A percentile compares a stretch with the other conserved stretches of the same genome.
Conservation (phyloP, 2,113 vertebrate genomes). For the Thalassarche chlororhynchos region DNA sequence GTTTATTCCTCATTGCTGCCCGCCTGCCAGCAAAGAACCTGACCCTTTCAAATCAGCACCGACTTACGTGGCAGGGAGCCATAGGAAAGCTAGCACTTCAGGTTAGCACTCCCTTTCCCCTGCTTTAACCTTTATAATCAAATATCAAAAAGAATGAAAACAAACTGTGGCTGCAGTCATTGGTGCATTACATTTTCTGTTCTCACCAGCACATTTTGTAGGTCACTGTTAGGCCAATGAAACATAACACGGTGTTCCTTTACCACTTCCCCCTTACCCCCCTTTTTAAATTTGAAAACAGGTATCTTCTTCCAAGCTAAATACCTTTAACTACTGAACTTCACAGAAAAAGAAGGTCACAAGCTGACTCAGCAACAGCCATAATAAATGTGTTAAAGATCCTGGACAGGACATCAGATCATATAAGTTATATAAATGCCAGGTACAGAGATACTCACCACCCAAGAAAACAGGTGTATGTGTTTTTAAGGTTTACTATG, state of each 20-base stretch:
- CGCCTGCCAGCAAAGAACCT: background rate
- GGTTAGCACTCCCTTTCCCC: background rate
- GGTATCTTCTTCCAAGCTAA: slow-evolving; percentile 68
- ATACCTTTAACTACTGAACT: slow-evolving; percentile 52
- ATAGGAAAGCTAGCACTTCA: background rate
- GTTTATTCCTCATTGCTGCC: background rate
- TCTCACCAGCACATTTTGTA: slow-evolving; percentile 65
- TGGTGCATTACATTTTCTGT: slow-evolving; percentile 43
- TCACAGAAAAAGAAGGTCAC: slow-evolving; percentile 41
- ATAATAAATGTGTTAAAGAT: background rate
- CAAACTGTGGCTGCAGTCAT: background rate
- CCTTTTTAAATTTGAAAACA: slow-evolving; percentile 49
- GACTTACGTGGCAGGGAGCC: background rate
- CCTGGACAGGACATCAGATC: background rate
- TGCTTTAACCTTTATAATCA: slow-evolving; percentile 38
- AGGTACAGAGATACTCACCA: background rate
- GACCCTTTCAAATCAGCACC: background rate
- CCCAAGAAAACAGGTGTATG: slow-evolving; percentile 21
- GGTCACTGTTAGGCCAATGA: slow-evolving; percentile 59
- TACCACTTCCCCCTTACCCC: background rate
- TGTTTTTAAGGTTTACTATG: slow-evolving; percentile 9
- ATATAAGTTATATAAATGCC: background rate
- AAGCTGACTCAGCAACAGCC: slow-evolving; percentile 8
- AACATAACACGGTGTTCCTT: slow-evolving; percentile 46
- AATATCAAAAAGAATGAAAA: slow-evolving; percentile 52